Percentiles rank a stretch among this genome's conserved stretches.
phyloP scores from a whole-genome alignment of 1,140 invertebrate species.

The Pseudomyrmex sp. region DNA sequence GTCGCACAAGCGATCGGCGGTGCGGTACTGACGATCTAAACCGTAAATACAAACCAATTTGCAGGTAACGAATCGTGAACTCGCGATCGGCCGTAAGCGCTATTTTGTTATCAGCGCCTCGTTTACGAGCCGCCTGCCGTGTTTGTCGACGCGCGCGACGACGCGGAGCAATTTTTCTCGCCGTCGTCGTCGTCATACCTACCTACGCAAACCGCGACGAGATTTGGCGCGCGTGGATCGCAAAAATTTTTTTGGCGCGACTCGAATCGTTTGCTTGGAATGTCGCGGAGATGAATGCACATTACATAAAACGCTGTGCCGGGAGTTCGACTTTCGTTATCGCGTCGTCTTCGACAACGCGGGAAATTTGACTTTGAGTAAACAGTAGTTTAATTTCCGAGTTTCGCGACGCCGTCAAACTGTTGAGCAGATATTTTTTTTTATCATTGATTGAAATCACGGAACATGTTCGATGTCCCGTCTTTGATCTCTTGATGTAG shows the following conservation, averaged over 20 bases:
- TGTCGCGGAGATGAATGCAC: neutral
- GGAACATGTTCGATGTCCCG: too few relatives aligned
- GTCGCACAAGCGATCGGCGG: constrained; percentile 42
- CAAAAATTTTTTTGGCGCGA: neutral
- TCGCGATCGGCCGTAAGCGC: constrained; percentile 47
- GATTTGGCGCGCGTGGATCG: neutral
- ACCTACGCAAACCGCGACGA: constrained; percentile 8
- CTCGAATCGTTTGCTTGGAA: neutral
- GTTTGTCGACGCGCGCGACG: constrained; percentile 36
- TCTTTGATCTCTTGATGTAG: neutral
- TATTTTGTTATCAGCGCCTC: constrained; percentile 58
- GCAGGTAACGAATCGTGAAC: constrained; percentile 58
- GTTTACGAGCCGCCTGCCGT: constrained; percentile 30
- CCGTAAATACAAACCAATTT: constrained; percentile 61
- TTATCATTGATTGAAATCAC: neutral
- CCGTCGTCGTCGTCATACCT: constrained; percentile 11
- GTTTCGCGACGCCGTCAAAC: neutral
- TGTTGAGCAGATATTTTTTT: constrained; percentile 4
- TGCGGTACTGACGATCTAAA: constrained; percentile 5
- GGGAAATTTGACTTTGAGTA: neutral
- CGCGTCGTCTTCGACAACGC: neutral
- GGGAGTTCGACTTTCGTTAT: neutral
- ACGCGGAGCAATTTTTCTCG: constrained; percentile 47
- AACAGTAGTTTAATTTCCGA: neutral
- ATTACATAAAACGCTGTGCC: neutral